Conservation (phyloP, 2,113 vertebrate species). For the Climacteris rufus region DNA sequence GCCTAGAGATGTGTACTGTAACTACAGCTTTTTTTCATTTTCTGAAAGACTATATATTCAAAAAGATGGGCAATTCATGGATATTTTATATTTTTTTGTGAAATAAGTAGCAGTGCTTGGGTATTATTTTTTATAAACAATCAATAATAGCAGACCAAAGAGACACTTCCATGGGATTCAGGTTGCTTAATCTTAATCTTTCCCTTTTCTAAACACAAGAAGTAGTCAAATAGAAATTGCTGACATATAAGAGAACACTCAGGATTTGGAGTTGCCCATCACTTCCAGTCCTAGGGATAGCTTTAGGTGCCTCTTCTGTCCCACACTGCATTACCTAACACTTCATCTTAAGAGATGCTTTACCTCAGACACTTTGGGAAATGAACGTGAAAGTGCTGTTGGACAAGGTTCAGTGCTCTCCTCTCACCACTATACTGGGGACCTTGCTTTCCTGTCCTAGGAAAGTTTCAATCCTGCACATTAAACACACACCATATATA, state of each 20-base stretch:
- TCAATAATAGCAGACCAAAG: background rate
- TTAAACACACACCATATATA: background rate
- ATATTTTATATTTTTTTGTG: background rate
- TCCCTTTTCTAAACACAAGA: background rate
- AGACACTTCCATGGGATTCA: background rate
- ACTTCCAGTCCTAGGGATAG: background rate
- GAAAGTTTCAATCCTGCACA: background rate
- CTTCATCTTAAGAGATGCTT: background rate
- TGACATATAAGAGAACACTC: accelerated
- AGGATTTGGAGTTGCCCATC: background rate
- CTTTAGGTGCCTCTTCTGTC: background rate
- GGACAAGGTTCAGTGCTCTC: background rate
- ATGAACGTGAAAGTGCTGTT: background rate
- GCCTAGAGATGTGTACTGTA: background rate
- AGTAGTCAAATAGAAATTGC: background rate
- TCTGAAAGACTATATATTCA: background rate
- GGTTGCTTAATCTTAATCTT: background rate
- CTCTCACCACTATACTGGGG: background rate
- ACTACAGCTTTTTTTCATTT: background rate
- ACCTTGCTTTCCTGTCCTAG: background rate
- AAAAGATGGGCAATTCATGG: background rate
- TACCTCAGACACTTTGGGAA: background rate
- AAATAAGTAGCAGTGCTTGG: background rate
- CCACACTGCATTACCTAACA: background rate
- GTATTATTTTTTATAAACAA: background rate